Conservation (phyloP, 2,797 vertebrate species). For the Eulemur mongoz region DNA sequence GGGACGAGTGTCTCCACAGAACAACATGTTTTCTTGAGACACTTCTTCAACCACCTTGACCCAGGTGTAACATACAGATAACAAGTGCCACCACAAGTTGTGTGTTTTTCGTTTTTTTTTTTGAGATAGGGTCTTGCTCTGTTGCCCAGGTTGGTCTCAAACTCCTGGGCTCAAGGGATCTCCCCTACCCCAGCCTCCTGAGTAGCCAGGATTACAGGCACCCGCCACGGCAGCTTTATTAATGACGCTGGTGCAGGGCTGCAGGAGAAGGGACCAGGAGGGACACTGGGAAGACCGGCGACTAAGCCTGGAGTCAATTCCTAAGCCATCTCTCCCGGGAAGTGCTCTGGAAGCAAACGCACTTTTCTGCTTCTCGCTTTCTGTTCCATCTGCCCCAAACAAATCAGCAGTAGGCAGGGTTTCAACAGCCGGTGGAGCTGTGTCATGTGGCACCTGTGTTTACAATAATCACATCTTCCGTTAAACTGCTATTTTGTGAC, state of each 20-base stretch:
- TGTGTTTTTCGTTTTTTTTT: background rate
- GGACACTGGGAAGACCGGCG: background rate
- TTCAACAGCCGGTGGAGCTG: background rate
- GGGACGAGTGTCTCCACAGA: background rate
- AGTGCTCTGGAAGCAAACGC: background rate
- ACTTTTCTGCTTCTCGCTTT: background rate
- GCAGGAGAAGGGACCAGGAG: background rate
- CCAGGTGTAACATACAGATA: background rate
- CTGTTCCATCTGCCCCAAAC: background rate
- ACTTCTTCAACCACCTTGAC: background rate
- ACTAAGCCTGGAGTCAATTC: background rate
- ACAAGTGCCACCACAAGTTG: background rate
- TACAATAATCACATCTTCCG: background rate
- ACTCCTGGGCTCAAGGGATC: background rate
- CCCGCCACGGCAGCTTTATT: no score
- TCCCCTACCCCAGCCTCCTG: background rate
- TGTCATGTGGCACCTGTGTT: background rate
- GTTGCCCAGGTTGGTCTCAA: background rate
- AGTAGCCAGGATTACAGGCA: background rate
- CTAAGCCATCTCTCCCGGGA: background rate
- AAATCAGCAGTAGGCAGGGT: background rate
- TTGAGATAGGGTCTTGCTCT: background rate
- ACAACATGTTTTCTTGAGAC: background rate
- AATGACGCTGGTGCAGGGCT: background rate
- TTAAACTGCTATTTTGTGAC: conserved; percentile 40